phyloP scores from a whole-genome alignment of 2,888 invertebrate genomes.

The Chaetogeoica ovagalla region DNA sequence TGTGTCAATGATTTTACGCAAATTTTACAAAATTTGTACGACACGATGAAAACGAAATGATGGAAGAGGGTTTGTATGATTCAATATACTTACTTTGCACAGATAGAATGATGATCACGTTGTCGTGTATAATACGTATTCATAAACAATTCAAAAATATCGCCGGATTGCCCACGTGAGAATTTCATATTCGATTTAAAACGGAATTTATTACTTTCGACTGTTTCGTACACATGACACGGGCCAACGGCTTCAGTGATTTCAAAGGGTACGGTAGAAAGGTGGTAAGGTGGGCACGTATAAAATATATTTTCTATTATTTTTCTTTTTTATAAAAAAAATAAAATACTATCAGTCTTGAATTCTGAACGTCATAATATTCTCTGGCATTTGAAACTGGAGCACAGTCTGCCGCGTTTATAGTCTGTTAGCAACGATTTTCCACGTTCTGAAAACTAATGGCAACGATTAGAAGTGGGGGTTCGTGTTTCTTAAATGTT shows the following conservation, averaged over 20 bases:
- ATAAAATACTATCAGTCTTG: background rate
- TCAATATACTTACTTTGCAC: background rate
- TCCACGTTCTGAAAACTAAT: too few species aligned
- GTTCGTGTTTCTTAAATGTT: too few species aligned
- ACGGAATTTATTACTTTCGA: background rate
- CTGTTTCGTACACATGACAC: background rate
- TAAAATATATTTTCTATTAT: too few species aligned
- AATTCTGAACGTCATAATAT: too few species aligned
- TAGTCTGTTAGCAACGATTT: too few species aligned
- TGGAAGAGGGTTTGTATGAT: background rate
- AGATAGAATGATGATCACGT: background rate
- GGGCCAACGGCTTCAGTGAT: background rate
- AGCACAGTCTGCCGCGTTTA: background rate
- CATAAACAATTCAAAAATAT: conserved; percentile 1
- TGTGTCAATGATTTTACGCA: too few species aligned
- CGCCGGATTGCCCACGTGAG: too few species aligned
- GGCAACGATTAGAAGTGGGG: too few species aligned
- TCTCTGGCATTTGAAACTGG: background rate
- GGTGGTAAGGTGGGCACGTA: too few species aligned
- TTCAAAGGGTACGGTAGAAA: too few species aligned
- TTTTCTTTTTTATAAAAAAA: background rate
- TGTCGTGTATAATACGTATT: background rate
- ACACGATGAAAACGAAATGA: background rate
- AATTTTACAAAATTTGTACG: too few species aligned
- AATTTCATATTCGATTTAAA: background rate